Evolutionary conservation across 2,797 vertebrate species (phyloP).

Genomic region (Mustela erminea): DNA sequence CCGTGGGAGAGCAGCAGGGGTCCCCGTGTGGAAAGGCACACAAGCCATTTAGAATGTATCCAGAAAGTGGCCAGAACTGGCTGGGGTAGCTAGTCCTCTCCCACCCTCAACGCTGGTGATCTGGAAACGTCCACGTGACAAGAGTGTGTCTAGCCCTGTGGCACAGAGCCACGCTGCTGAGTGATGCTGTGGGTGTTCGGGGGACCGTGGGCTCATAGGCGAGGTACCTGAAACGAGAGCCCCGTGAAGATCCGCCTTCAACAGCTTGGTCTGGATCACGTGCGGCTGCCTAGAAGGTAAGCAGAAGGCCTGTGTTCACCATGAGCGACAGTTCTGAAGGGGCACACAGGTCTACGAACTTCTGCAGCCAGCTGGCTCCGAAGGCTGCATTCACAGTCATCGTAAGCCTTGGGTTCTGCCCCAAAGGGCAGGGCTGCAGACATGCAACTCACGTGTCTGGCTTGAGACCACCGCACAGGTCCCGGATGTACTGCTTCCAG

Average conservation of each 20-base stretch:
- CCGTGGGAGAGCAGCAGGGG: not conserved
- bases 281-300: slow-evolving; percentile 90
- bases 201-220: accelerated
- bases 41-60: not conserved
- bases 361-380: not conserved
- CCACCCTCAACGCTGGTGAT: not conserved
- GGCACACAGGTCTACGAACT: not conserved
- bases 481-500: slow-evolving; percentile 95
- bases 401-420: not conserved
- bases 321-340: not conserved
- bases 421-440: not conserved
- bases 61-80: not conserved
- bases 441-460: slow-evolving; percentile 88
- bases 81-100: not conserved
- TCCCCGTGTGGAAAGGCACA: not conserved
- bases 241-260: slow-evolving; percentile 98
- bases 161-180: accelerated
- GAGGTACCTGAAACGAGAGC: slow-evolving; percentile 92
- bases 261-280: slow-evolving; percentile 93
- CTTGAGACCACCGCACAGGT: slow-evolving; percentile 93
- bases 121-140: accelerated
- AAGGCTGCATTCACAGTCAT: not conserved
- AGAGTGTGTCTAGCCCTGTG: accelerated
- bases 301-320: not conserved
- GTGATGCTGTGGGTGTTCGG: accelerated